A percentile compares a stretch with the other conserved stretches of the same genome.
Conservation (phyloP, 2,797 vertebrate genomes). For the Emydoidea blandingii region DNA sequence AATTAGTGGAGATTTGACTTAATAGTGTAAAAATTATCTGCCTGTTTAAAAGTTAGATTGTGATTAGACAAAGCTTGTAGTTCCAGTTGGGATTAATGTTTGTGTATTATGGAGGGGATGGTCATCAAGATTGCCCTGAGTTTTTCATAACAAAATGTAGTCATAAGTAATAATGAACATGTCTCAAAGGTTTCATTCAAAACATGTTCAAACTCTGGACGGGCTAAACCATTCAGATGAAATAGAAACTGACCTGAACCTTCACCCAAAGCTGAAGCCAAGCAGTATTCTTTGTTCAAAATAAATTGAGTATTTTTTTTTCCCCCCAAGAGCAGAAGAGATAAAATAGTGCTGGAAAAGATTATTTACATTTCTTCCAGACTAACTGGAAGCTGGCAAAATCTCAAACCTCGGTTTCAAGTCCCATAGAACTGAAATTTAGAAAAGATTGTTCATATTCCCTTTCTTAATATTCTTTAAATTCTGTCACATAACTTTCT, state of each 20-base stretch:
- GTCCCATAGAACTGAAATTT: background rate
- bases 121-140: background rate
- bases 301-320: background rate
- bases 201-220: background rate
- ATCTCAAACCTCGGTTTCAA: background rate
- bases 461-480: background rate
- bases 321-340: background rate
- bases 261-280: background rate
- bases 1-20: background rate
- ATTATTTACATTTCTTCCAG: background rate
- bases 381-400: background rate
- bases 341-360: background rate
- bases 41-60: background rate
- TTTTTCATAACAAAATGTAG: background rate
- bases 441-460: background rate
- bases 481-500: background rate
- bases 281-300: background rate
- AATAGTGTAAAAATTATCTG: rapidly evolving
- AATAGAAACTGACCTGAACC: background rate
- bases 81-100: background rate
- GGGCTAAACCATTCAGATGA: background rate
- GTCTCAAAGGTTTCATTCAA: background rate
- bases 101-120: background rate
- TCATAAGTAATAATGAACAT: background rate
- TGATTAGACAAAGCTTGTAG: background rate